Evolutionary conservation across 2,888 invertebrate species (phyloP).

Genomic region (Lepidocyrtoides sp.): DNA sequence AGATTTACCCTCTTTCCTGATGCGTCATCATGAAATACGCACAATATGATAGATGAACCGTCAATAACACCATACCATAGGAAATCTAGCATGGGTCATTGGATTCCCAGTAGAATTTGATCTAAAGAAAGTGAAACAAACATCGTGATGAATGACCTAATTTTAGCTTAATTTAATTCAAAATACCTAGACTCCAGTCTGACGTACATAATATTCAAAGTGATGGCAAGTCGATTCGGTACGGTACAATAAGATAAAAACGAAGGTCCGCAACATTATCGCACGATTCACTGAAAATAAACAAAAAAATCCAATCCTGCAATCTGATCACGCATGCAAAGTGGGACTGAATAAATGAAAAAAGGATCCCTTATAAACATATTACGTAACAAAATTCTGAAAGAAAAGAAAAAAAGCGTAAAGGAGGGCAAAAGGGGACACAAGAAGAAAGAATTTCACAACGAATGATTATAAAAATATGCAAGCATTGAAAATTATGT

Average conservation of each 20-base stretch:
- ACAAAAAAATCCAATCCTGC: constrained; percentile 72
- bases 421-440: constrained; percentile 43
- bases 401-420: constrained; percentile 36
- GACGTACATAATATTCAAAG: not conserved
- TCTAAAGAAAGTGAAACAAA: constrained; percentile 17
- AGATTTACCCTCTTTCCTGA: too few species aligned
- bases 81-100: constrained; percentile 58
- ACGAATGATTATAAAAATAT: not conserved
- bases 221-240: not conserved
- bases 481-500: constrained; percentile 48
- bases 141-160: constrained; percentile 57
- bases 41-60: too few species aligned
- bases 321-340: constrained; percentile 78
- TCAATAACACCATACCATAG: too few species aligned
- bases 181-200: not conserved
- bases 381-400: not conserved
- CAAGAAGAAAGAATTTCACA: not conserved
- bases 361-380: constrained; percentile 35
- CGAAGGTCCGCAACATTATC: not conserved
- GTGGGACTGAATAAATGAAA: constrained; percentile 13
- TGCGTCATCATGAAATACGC: too few species aligned
- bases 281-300: constrained; percentile 10
- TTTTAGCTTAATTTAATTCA: constrained; percentile 1
- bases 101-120: constrained; percentile 46
- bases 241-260: not conserved